phyloP scores from a whole-genome alignment of 2,797 vertebrate genomes.

The Bradypodion ventrale region DNA sequence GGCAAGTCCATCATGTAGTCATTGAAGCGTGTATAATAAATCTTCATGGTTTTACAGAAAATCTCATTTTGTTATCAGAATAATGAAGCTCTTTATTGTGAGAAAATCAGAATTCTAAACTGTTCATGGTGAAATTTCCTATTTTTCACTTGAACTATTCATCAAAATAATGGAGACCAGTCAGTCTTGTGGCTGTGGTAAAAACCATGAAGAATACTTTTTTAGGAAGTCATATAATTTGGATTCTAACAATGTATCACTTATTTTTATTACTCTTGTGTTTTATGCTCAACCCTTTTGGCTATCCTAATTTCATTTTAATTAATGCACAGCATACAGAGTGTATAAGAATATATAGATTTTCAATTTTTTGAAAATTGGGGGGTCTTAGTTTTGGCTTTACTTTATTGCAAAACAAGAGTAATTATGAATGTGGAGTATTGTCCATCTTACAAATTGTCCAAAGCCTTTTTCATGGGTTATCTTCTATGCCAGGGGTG shows the following conservation, averaged over 20 bases:
- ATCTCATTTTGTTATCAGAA: background rate
- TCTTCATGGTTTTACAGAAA: background rate
- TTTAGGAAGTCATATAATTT: background rate
- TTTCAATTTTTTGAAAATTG: no score
- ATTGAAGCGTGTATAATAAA: background rate
- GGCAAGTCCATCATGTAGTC: slow-evolving; percentile 1
- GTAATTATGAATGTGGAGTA: no score
- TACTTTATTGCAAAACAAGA: background rate
- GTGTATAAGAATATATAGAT: no score
- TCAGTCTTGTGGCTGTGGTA: background rate
- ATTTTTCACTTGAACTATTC: fast-evolving
- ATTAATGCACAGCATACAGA: background rate
- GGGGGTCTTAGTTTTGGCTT: background rate
- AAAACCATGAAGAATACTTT: background rate
- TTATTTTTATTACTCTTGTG: background rate
- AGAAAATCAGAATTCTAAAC: background rate
- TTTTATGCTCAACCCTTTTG: background rate
- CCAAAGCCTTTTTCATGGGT: background rate
- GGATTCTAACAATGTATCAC: background rate
- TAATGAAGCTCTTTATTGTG: slow-evolving; percentile 1
- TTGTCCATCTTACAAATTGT: no score
- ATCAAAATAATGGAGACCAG: background rate
- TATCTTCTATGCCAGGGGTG: background rate
- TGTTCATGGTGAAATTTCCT: background rate
- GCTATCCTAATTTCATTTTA: background rate